Conservation (phyloP, 2,113 vertebrate genomes). For the Nesospiza acunhae region DNA sequence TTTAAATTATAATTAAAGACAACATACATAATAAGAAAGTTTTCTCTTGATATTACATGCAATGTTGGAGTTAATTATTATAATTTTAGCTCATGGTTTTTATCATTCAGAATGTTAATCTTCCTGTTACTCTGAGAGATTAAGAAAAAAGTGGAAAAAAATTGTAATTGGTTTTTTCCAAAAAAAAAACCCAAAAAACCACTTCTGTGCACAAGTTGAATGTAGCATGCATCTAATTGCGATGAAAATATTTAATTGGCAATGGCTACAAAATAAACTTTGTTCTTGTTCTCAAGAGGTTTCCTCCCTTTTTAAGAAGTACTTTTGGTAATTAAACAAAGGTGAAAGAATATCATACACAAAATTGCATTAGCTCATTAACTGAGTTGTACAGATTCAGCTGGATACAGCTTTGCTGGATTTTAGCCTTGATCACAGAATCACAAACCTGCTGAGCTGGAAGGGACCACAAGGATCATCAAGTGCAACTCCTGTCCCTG, state of each 20-base stretch:
- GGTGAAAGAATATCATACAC: background rate
- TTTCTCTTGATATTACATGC: constrained; percentile 63
- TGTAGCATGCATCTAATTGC: background rate
- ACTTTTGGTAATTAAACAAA: constrained; percentile 8
- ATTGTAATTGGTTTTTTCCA: background rate
- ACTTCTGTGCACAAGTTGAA: background rate
- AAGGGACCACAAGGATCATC: background rate
- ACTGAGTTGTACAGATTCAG: background rate
- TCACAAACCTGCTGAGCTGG: background rate
- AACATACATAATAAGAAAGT: constrained; percentile 48
- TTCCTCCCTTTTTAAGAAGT: background rate
- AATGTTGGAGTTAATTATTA: constrained; percentile 57
- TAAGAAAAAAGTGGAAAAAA: background rate
- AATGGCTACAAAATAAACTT: constrained; percentile 26
- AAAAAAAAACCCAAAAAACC: too few species aligned
- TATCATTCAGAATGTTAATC: constrained; percentile 42
- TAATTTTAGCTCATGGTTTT: constrained; percentile 36
- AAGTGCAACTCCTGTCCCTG: background rate
- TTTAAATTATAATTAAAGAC: constrained; percentile 66
- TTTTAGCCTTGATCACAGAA: background rate
- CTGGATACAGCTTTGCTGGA: background rate
- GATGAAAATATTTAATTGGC: background rate
- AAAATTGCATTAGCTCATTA: background rate
- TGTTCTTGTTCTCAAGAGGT: background rate
- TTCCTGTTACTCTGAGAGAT: background rate